Conservation (phyloP, 1,140 invertebrate species). For the Drosophila watanabei region DNA sequence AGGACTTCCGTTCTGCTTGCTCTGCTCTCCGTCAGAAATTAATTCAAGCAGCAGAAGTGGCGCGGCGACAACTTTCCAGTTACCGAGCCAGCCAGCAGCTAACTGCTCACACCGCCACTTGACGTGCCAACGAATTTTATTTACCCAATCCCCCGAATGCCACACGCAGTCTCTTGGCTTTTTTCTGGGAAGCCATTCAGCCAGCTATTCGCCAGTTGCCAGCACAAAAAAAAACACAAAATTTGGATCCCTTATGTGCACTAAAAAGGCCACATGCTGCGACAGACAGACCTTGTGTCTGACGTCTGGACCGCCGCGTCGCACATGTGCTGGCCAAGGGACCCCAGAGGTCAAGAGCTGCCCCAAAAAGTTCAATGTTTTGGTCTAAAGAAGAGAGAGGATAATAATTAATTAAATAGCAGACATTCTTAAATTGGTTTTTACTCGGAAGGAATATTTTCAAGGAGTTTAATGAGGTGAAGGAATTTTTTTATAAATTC, state of each 20-base stretch:
- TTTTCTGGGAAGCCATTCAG: slow-evolving; percentile 37
- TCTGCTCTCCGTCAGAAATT: slow-evolving; percentile 59
- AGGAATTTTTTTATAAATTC: background rate
- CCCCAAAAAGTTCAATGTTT: slow-evolving; percentile 33
- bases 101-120: slow-evolving; percentile 56
- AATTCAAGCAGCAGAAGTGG: slow-evolving; percentile 81
- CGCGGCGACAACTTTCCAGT: slow-evolving; percentile 66
- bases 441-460: background rate
- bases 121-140: slow-evolving; percentile 42
- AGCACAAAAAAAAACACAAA: slow-evolving; percentile 5
- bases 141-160: slow-evolving; percentile 44
- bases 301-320: slow-evolving; percentile 17
- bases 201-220: slow-evolving; percentile 23
- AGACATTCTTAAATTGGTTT: background rate
- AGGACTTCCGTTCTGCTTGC: slow-evolving; percentile 67
- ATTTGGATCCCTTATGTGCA: slow-evolving; percentile 36
- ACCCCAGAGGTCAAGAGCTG: slow-evolving; percentile 34
- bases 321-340: slow-evolving; percentile 14
- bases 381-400: background rate
- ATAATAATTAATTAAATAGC: slow-evolving; percentile 28
- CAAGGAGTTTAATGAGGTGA: background rate
- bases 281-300: slow-evolving; percentile 39
- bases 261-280: slow-evolving; percentile 43
- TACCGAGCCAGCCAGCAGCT: slow-evolving; percentile 34
- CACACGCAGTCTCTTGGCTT: slow-evolving; percentile 43